A percentile compares a stretch with the other conserved stretches of the same genome.
These are phyloP conservation scores for Papilio glaucus DNA, from an alignment of 1,140 invertebrate genomes.

Conservation along the genomic window DNA sequence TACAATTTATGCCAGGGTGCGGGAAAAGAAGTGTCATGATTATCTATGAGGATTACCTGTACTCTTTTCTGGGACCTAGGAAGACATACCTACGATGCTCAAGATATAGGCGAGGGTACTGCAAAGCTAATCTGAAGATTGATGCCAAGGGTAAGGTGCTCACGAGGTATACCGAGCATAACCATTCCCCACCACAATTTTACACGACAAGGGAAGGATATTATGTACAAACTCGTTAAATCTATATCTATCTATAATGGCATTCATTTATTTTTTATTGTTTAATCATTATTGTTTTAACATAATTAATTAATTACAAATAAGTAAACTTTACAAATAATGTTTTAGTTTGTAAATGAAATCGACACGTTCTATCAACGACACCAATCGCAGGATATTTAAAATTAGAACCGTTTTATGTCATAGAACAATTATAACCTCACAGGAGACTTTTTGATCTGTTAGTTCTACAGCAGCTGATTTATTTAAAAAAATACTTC, in stretches of 20 bases:
- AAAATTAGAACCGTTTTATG: too few species aligned
- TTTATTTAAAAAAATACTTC: too few species aligned
- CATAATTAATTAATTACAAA: too few species aligned
- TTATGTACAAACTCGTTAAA: background rate
- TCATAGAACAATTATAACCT: too few species aligned
- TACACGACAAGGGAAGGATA: background rate
- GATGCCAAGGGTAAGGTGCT: slow-evolving; percentile 22
- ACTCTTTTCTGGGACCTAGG: slow-evolving; percentile 32
- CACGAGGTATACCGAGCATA: slow-evolving; percentile 25
- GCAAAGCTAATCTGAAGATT: slow-evolving; percentile 36
- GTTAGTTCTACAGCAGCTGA: too few species aligned
- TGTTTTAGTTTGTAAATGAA: too few species aligned
- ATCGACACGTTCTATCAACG: too few species aligned
- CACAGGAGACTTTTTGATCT: too few species aligned
- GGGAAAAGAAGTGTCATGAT: background rate
- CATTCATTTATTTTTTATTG: too few species aligned
- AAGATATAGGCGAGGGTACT: slow-evolving; percentile 33
- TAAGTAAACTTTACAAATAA: background rate
- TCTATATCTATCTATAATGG: too few species aligned
- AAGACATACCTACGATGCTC: slow-evolving; percentile 42
- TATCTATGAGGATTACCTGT: slow-evolving; percentile 39
- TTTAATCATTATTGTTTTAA: too few species aligned
- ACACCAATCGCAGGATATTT: too few species aligned
- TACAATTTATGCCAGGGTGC: background rate
- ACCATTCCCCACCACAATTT: slow-evolving; percentile 42